Base-by-base conservation (phyloP, 2,113 vertebrate species). In the Nothoprocta pentlandii region DNA sequence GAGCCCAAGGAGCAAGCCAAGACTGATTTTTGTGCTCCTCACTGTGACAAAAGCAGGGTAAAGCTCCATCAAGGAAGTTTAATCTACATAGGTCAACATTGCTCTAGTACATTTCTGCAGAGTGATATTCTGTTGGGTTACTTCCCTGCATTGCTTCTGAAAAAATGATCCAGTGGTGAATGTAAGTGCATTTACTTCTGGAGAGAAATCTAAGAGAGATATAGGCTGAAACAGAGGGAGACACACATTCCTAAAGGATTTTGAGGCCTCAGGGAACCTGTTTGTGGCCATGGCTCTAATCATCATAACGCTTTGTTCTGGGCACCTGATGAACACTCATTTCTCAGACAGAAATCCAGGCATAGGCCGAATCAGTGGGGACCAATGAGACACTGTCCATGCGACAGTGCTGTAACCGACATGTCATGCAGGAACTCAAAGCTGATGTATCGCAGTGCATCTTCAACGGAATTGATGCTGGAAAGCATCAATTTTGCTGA, bases 221-320 rank as follows among this genome's bases (percentile, higher is more conserved):
- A 14, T 22, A n/a, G 30, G 28, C 39, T 42, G 21, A 62, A 32
- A 32, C 34, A 16, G 22, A 30, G 21, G 20, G 47, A 32, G 6
- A 2, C 41, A 11, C 30, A 9, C 4, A 5, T 36, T 36, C 12
- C 41, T 80, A 36, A 58, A 68, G 28, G 53, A 30, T 80, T 32
- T 32, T 2, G 5, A 25, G 59, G 19, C 9, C 9, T 42, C 28
- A 0, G 2, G 41, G 46, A 59, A 6, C 19, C 26, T 6, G 1
- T n/a, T 19, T 22, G 42, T 10, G 23, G 28, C 34, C 22, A 3
- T 11, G 44, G 42, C 36, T 79, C 19, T 51, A 42, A 10, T 4
- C 17, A 39, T 49, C 39, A 36, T 0, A 0, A 6, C 34, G 34
- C 2, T 15, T n/a, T 67, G 59, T 42, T 47, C 34, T 22, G 34